Percentiles rank a stretch among this genome's conserved stretches.
Conservation (phyloP, 2,113 vertebrate genomes). For the Zosterops lateralis region DNA sequence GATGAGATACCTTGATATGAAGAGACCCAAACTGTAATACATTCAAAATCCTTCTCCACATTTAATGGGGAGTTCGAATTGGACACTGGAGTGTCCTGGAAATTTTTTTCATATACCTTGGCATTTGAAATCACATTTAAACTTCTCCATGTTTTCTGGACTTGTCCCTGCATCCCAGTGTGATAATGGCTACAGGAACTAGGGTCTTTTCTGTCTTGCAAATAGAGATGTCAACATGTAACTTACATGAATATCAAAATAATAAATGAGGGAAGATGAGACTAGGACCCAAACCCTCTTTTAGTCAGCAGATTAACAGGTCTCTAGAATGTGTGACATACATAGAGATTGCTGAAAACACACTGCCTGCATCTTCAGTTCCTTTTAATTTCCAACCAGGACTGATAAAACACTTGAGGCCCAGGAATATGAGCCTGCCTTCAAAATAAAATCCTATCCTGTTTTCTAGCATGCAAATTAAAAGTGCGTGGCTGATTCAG, state of each 20-base stretch:
- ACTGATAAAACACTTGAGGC: background rate
- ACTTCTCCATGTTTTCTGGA: background rate
- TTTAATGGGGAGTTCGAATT: background rate
- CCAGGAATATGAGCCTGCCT: background rate
- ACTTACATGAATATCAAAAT: background rate
- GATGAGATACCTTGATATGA: background rate
- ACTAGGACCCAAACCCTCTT: background rate
- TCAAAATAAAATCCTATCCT: slow-evolving; percentile 7
- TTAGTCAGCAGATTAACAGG: background rate
- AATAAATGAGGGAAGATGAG: background rate
- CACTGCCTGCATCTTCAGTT: background rate
- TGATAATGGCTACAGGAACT: background rate
- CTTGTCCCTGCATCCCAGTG: background rate
- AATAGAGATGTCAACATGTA: background rate
- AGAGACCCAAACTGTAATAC: background rate
- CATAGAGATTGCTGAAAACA: background rate
- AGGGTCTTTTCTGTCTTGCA: background rate
- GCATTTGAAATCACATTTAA: background rate
- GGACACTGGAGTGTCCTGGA: background rate
- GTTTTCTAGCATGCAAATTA: slow-evolving; percentile 8
- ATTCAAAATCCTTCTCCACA: background rate
- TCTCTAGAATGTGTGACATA: background rate
- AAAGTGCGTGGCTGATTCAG: slow-evolving; percentile 3
- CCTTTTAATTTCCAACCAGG: background rate
- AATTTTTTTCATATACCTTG: background rate